Percentiles rank a stretch among this genome's conserved stretches.
Conservation (phyloP, 35 echinoderm and acorn worm species). For the Amphiura filiformis region DNA sequence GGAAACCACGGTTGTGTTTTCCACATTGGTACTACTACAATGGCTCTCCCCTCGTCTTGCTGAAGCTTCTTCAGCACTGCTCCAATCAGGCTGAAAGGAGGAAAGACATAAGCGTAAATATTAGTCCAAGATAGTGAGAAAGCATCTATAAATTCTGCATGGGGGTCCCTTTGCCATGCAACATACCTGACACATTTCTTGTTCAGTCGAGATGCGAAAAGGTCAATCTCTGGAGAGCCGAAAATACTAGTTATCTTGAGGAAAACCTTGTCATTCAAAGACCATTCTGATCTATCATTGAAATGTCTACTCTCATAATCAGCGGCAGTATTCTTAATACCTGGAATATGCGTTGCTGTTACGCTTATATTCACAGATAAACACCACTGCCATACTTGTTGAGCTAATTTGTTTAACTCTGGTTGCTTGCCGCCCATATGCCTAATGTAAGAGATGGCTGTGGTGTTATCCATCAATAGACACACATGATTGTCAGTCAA, state of each 20-base stretch:
- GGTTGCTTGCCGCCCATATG: slow-evolving; percentile 27
- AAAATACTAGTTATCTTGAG: neutral
- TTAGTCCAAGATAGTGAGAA: slow-evolving; percentile 20
- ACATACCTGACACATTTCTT: slow-evolving; percentile 2
- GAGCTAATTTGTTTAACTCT: slow-evolving; percentile 17
- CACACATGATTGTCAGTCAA: slow-evolving; percentile 31
- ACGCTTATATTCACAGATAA: slow-evolving; percentile 12
- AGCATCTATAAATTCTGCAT: slow-evolving; percentile 11
- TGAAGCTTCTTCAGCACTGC: neutral
- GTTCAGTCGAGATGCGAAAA: slow-evolving; percentile 39
- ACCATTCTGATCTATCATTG: slow-evolving; percentile 72
- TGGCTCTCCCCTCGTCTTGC: neutral
- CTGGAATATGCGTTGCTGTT: slow-evolving; percentile 51
- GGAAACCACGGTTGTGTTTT: slow-evolving; percentile 54
- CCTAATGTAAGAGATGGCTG: slow-evolving; percentile 40
- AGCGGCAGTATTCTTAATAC: slow-evolving; percentile 38
- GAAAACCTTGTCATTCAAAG: slow-evolving; percentile 25
- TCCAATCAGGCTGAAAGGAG: slow-evolving; percentile 32
- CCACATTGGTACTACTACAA: neutral
- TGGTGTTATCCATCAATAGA: slow-evolving; percentile 34
- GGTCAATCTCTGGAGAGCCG: slow-evolving; percentile 44
- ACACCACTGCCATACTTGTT: slow-evolving; percentile 56
- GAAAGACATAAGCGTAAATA: slow-evolving; percentile 31
- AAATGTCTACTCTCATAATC: slow-evolving; percentile 46
- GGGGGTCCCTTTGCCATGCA: slow-evolving; percentile 33